phyloP scores from a whole-genome alignment of 2,797 vertebrate species.

The Channa striata region DNA sequence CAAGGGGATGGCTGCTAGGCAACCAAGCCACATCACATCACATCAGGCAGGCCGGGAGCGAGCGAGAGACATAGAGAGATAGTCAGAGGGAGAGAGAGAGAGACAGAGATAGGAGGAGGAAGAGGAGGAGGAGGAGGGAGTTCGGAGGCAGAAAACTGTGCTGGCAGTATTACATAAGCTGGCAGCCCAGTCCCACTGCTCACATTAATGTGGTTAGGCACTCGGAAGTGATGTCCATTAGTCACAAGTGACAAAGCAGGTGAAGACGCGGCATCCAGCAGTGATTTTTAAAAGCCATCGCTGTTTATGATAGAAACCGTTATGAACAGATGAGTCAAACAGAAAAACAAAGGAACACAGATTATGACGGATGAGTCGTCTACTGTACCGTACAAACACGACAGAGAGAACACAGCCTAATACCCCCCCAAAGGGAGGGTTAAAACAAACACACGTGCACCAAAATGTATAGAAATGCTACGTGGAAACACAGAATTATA shows the following conservation, averaged over 20 bases:
- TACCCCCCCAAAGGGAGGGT: slow-evolving; percentile 23
- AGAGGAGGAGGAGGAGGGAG: slow-evolving; percentile 46
- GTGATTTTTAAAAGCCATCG: slow-evolving; percentile 64
- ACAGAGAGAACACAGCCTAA: slow-evolving; percentile 31
- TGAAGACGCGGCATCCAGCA: slow-evolving; percentile 65
- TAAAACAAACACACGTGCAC: slow-evolving; percentile 38
- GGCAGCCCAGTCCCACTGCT: slow-evolving; percentile 73
- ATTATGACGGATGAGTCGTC: slow-evolving; percentile 28
- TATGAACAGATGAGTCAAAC: slow-evolving; percentile 50
- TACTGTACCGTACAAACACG: slow-evolving; percentile 30
- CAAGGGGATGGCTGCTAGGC: slow-evolving; percentile 83
- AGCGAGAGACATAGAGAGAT: slow-evolving; percentile 37
- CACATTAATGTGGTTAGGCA: slow-evolving; percentile 77
- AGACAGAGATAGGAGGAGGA: slow-evolving; percentile 9
- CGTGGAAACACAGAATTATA: slow-evolving; percentile 29
- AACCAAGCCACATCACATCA: slow-evolving; percentile 82
- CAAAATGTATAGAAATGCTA: slow-evolving; percentile 16
- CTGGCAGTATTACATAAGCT: slow-evolving; percentile 83
- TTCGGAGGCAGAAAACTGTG: slow-evolving; percentile 74
- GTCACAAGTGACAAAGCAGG: slow-evolving; percentile 78
- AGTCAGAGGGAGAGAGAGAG: slow-evolving; percentile 21
- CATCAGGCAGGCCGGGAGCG: slow-evolving; percentile 69
- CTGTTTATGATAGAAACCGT: slow-evolving; percentile 60
- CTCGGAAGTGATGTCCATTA: slow-evolving; percentile 78
- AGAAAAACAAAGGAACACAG: slow-evolving; percentile 6